Conservation (phyloP, 2,888 invertebrate genomes). For the Cybosia mesomella region DNA sequence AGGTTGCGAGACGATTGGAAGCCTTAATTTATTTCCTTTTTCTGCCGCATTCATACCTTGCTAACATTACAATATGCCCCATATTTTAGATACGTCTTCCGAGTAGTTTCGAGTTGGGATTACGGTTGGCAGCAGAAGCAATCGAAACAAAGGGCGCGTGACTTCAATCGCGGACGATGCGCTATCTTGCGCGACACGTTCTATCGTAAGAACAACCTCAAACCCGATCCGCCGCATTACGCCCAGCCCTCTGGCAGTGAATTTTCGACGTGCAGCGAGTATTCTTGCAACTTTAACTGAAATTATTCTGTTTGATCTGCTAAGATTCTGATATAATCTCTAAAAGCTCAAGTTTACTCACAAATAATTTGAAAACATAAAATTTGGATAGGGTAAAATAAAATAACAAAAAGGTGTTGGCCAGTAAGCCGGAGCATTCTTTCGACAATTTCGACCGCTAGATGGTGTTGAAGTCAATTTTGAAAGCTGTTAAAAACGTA, state of each 20-base stretch:
- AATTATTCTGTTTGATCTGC: background rate
- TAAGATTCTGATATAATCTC: background rate
- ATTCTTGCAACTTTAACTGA: conserved; percentile 67
- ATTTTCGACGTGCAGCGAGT: conserved; percentile 75
- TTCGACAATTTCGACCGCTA: background rate
- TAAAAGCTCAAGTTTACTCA: background rate
- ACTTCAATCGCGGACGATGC: conserved; percentile 81
- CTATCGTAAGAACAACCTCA: conserved; percentile 86
- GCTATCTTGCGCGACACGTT: conserved; percentile 85
- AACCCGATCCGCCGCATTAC: conserved; percentile 86
- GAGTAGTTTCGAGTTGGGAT: conserved; percentile 81
- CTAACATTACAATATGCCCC: background rate
- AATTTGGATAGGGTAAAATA: background rate
- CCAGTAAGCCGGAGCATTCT: background rate
- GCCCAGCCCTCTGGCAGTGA: conserved; percentile 78
- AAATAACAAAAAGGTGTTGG: background rate
- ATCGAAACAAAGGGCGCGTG: conserved; percentile 62
- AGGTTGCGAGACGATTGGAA: background rate
- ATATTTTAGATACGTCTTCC: conserved; percentile 80
- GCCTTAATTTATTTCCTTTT: background rate
- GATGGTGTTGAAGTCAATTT: no score
- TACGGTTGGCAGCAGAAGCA: conserved; percentile 88
- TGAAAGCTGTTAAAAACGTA: background rate
- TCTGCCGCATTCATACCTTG: no score
- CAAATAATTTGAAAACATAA: background rate